Base-by-base conservation (phyloP, 2,888 invertebrate species). In the Zhuqinia jingwanae region DNA sequence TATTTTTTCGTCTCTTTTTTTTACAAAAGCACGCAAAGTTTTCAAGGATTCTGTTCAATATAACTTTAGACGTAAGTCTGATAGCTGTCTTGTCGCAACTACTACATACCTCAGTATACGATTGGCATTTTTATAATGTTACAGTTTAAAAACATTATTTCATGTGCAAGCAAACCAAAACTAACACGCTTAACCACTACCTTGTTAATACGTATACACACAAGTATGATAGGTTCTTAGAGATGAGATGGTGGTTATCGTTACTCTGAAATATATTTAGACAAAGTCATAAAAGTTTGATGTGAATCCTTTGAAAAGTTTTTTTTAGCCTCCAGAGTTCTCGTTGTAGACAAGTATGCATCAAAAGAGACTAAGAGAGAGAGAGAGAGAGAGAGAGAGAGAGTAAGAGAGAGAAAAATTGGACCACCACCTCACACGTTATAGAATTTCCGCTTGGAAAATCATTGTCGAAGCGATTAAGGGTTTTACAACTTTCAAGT, bases 261-360 rank as follows among this genome's bases (percentile, higher is more conserved):
- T 87, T 70, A 56, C 50, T 60, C 27, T 58, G 47, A 85, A 83
- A 87, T 87, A 83, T 73, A 75, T 73, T 82, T 78, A 65, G 87
- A 87, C 87, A 73, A 75, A 87, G 82, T 87, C 87, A 83, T 87
- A 87, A 87, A 87, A 87, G 87, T 87, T 87, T 87, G 87, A 87
- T 77, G 87, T 68, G 58, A 65, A 70, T 30, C 86, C 77, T 87
- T 87, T 81, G 82, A 77, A 80, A 81, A 79, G 77, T 87, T 50
- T 30, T 75, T 56, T 53, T 20, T 17, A n/a, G 53, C 30, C 53
- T 30, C 50, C 25, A 73, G 73, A 5, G 13, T 27, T 25, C 36
- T 36, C 8, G 20, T 58, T 25, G 53, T 63, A 27, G 85, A 76
- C 78, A 79, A 60, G 53, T 36, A 78, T 85, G 79, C 76, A 79